Evolutionary conservation across 1,140 invertebrate genomes (phyloP).

Genomic region (Bombus superbus): DNA sequence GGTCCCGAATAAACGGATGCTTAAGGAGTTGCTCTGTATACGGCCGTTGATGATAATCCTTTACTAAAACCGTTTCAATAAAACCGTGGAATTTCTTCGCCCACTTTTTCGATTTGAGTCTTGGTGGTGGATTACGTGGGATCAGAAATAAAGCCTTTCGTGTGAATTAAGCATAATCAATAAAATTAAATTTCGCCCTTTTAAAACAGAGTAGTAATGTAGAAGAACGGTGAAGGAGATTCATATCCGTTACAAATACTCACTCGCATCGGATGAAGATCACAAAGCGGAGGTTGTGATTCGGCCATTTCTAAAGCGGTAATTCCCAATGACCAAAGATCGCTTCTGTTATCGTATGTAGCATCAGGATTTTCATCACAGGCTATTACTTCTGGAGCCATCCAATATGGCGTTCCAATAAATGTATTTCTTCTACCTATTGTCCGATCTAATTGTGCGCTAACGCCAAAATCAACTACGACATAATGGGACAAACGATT

Average conservation of each 20-base stretch:
- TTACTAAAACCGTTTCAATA: constrained; percentile 95
- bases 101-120: constrained; percentile 99
- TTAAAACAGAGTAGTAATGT: background rate
- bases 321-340: constrained; percentile 99
- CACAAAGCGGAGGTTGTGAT: constrained; percentile 98
- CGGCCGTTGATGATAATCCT: constrained; percentile 98
- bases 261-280: constrained; percentile 99
- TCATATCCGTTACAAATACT: constrained; percentile 31
- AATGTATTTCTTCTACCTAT: constrained; percentile 99
- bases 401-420: constrained; percentile 99
- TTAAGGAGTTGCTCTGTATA: constrained; percentile 99
- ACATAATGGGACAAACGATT: constrained; percentile 22
- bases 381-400: constrained; percentile 98
- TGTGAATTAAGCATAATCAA: constrained; percentile 36
- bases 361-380: constrained; percentile 99
- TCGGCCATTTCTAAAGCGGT: constrained; percentile 99
- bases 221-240: background rate
- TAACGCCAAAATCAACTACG: constrained; percentile 99
- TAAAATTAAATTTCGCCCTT: constrained; percentile 21
- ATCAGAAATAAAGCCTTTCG: constrained; percentile 95
- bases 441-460: constrained; percentile 99
- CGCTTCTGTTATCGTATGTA: constrained; percentile 99
- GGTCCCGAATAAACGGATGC: constrained; percentile 98
- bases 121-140: constrained; percentile 97
- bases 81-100: constrained; percentile 97